Percentiles rank a stretch among this genome's conserved stretches.
phyloP scores from a whole-genome alignment of 2,888 invertebrate genomes.

The Nephrotoma appendiculata region DNA sequence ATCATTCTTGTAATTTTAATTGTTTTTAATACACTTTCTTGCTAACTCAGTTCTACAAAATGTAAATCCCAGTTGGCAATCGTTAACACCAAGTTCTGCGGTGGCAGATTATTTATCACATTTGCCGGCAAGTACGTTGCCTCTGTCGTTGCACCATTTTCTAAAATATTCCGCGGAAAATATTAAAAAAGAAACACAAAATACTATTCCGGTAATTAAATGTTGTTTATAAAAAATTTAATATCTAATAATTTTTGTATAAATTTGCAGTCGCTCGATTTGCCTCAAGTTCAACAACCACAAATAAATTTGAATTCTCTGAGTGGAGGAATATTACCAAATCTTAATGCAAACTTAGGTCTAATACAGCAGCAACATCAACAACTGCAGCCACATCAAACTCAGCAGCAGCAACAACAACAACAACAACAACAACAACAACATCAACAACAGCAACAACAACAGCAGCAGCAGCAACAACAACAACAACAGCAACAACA shows the following conservation, averaged over 20 bases:
- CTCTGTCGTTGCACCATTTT: conserved; percentile 68
- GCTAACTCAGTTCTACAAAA: conserved; percentile 26
- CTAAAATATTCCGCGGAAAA: conserved; percentile 68
- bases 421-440: conserved; percentile 18
- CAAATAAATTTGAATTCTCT: conserved; percentile 11
- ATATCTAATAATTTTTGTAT: not conserved
- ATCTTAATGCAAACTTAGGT: conserved; percentile 4
- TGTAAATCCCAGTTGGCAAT: conserved; percentile 28
- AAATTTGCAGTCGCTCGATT: conserved; percentile 10
- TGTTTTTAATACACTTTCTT: not conserved
- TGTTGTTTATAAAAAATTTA: not conserved
- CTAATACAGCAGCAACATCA: conserved; percentile 4
- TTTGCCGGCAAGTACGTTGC: conserved; percentile 54
- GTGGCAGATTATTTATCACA: conserved; percentile 77
- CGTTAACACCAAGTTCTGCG: conserved; percentile 53
- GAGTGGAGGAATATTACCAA: conserved; percentile 5
- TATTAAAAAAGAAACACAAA: conserved; percentile 54
- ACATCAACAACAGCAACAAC: conserved; percentile 14
- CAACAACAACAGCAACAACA: conserved; percentile 22
- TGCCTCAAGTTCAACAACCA: conserved; percentile 12
- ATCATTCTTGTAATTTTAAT: not conserved
- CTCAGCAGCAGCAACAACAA: conserved; percentile 13
- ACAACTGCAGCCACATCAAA: conserved; percentile 3
- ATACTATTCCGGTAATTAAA: conserved; percentile 25
- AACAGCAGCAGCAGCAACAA: conserved; percentile 18